Conservation (phyloP, 2,113 vertebrate genomes). For the Ptyas mucosa region DNA sequence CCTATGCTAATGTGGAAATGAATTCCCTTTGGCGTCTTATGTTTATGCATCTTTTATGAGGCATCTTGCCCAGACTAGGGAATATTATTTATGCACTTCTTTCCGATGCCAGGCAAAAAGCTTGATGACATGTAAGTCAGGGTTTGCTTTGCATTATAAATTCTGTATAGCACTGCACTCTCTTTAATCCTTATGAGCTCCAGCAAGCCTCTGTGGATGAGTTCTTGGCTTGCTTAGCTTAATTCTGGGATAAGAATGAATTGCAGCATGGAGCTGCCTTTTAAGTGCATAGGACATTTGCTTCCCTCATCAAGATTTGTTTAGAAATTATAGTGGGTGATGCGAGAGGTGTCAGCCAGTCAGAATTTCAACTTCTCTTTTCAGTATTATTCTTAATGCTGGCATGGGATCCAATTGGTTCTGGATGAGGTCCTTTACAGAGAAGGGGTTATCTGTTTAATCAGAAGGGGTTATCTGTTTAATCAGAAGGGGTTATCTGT, state of each 20-base stretch:
- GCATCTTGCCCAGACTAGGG: background rate
- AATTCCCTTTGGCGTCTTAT: background rate
- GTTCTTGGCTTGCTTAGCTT: conserved; percentile 17
- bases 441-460: background rate
- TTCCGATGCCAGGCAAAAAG: background rate
- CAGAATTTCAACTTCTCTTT: conserved; percentile 21
- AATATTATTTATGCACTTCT: background rate
- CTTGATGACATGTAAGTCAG: conserved; percentile 10
- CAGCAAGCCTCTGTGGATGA: conserved; percentile 17
- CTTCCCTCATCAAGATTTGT: conserved; percentile 43
- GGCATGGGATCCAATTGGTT: conserved; percentile 25
- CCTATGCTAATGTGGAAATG: background rate
- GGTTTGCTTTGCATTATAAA: conserved; percentile 28
- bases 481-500: background rate
- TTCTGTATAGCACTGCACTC: background rate
- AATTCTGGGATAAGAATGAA: conserved; percentile 9
- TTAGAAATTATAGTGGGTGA: conserved; percentile 40
- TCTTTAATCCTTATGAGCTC: conserved; percentile 18
- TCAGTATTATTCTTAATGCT: conserved; percentile 25
- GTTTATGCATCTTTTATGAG: background rate
- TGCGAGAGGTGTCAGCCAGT: conserved; percentile 25
- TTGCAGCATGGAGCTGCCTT: background rate
- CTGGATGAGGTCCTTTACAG: background rate
- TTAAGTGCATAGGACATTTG: conserved; percentile 23
- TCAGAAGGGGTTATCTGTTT: background rate